Percentiles rank a stretch among this genome's conserved stretches.
These are phyloP conservation scores for Agrochola lychnidis DNA, from an alignment of 2,888 invertebrate genomes.

Conservation along the genomic window DNA sequence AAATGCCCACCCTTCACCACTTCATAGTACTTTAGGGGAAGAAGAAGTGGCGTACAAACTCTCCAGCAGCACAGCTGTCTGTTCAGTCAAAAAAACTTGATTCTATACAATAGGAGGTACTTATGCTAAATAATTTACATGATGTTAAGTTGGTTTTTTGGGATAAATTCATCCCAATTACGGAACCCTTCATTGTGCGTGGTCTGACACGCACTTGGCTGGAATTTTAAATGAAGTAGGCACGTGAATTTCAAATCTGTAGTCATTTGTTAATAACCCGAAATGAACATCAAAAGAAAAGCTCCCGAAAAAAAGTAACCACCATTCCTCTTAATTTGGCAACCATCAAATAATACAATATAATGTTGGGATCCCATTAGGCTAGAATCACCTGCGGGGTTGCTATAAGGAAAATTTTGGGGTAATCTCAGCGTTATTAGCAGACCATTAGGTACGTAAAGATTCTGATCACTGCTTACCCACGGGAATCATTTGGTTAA, in stretches of 20 bases:
- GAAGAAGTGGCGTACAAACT: too few species aligned
- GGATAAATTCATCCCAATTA: too few species aligned
- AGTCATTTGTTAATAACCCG: slow-evolving; percentile 2
- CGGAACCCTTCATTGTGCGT: too few species aligned
- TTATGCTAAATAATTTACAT: too few species aligned
- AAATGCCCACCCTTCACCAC: too few species aligned
- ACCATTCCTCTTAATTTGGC: slow-evolving; percentile 54
- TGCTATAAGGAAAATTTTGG: slow-evolving; percentile 59
- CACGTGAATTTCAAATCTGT: neutral
- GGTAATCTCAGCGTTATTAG: slow-evolving; percentile 64
- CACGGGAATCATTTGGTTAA: slow-evolving; percentile 63
- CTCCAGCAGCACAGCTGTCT: too few species aligned
- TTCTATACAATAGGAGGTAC: too few species aligned
- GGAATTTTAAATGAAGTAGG: neutral
- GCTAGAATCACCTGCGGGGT: slow-evolving; percentile 57
- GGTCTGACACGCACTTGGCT: too few species aligned
- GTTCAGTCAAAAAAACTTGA: too few species aligned
- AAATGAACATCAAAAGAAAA: slow-evolving; percentile 26
- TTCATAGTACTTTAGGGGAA: too few species aligned
- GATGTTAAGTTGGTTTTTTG: too few species aligned
- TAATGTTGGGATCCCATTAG: slow-evolving; percentile 55
- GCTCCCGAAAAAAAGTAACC: neutral
- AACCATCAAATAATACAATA: slow-evolving; percentile 60
- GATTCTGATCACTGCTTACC: slow-evolving; percentile 63
- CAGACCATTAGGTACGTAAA: slow-evolving; percentile 64